Conservation (phyloP, 2,797 vertebrate genomes). For the Apogon hyalosoma region DNA sequence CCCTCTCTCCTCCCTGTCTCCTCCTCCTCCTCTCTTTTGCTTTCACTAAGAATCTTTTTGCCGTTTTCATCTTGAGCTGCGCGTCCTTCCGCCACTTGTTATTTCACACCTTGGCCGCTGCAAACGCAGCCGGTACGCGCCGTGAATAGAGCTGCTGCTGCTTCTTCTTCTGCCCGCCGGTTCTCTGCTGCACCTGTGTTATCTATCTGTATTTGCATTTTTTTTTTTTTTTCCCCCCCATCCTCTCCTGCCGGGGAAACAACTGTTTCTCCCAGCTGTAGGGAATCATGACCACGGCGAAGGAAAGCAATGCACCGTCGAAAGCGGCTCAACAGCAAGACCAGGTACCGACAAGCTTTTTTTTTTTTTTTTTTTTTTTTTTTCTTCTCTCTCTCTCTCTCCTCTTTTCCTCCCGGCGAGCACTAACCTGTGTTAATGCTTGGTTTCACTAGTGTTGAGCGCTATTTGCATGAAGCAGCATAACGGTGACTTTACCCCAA, state of each 20-base stretch:
- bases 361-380: too few species aligned
- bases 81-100: conserved; percentile 55
- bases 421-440: conserved; percentile 26
- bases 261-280: conserved; percentile 54
- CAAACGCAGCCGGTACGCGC: conserved; percentile 34
- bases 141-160: conserved; percentile 14
- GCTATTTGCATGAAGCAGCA: conserved; percentile 8
- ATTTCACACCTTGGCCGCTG: conserved; percentile 64
- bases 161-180: background rate
- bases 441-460: background rate
- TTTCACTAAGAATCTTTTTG: conserved; percentile 39
- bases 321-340: conserved; percentile 93
- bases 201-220: conserved; percentile 17
- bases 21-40: conserved; percentile 25
- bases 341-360: conserved; percentile 85
- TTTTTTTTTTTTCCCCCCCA: background rate
- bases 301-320: conserved; percentile 89
- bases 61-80: conserved; percentile 30
- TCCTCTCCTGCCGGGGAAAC: conserved; percentile 39
- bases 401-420: background rate
- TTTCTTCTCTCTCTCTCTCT: background rate
- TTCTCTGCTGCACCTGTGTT: conserved; percentile 33
- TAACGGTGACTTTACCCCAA: conserved; percentile 37
- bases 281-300: conserved; percentile 94
- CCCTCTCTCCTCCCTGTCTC: conserved; percentile 30